These are phyloP conservation scores for Andrena chrysosceles DNA, from an alignment of 2,888 invertebrate species.

Conservation along the genomic window DNA sequence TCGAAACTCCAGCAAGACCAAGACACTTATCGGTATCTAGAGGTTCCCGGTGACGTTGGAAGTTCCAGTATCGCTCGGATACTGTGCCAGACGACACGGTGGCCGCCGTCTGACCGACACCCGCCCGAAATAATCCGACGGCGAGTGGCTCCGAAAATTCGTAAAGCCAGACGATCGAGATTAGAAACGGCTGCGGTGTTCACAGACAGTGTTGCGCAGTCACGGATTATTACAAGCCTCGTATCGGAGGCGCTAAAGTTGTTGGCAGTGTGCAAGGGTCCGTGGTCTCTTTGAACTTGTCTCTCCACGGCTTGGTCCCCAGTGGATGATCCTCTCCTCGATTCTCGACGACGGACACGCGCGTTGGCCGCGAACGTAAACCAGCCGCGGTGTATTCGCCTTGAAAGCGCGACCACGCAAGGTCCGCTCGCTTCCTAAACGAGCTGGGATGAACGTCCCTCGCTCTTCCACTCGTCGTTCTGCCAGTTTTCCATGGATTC, in stretches of 20 bases:
- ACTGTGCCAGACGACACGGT: slow-evolving; percentile 35
- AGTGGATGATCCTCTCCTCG: not conserved
- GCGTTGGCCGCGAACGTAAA: not conserved
- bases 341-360: slow-evolving; percentile 1
- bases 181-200: slow-evolving; percentile 41
- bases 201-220: slow-evolving; percentile 41
- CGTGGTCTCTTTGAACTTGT: slow-evolving; percentile 54
- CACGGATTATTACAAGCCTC: slow-evolving; percentile 39
- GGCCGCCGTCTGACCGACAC: slow-evolving; percentile 27
- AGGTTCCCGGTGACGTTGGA: slow-evolving; percentile 20
- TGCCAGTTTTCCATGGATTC: not conserved
- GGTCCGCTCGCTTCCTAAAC: not conserved
- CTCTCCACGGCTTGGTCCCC: slow-evolving; percentile 5
- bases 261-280: slow-evolving; percentile 41
- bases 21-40: not conserved
- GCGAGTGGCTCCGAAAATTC: slow-evolving; percentile 31
- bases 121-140: slow-evolving; percentile 44
- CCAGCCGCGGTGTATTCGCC: slow-evolving; percentile 1
- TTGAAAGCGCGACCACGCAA: not conserved
- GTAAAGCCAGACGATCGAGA: slow-evolving; percentile 24
- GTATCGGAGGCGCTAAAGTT: slow-evolving; percentile 47
- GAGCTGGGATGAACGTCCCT: not conserved
- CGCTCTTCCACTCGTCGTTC: not conserved
- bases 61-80: slow-evolving; percentile 20
- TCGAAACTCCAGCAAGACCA: too few relatives aligned